Evolutionary conservation across 1,140 invertebrate genomes (phyloP).

Genomic region (Listronotus oregonensis): DNA sequence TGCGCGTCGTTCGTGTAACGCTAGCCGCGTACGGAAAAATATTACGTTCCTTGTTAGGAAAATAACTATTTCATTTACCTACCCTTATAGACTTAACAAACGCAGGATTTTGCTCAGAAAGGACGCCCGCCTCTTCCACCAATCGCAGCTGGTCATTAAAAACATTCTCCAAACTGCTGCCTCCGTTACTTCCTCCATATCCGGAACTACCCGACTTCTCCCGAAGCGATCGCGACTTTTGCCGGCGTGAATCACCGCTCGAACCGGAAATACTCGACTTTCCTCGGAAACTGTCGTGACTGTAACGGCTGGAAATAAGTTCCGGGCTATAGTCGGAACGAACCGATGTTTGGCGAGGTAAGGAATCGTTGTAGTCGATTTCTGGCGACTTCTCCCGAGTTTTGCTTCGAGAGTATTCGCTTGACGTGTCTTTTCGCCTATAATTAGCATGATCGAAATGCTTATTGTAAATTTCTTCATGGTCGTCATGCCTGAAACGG

Average conservation of each 20-base stretch:
- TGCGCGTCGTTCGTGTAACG: too few relatives aligned
- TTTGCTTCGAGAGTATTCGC: conserved; percentile 5
- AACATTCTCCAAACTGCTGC: conserved; percentile 41
- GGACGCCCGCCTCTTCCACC: conserved; percentile 41
- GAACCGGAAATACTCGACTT: conserved; percentile 2
- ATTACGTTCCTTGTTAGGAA: too few relatives aligned
- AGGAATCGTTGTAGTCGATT: conserved; percentile 29
- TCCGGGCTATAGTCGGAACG: neutral
- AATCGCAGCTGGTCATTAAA: conserved; percentile 42
- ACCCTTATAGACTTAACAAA: conserved; percentile 51
- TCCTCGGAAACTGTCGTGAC: neutral
- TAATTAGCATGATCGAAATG: neutral
- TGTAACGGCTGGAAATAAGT: neutral
- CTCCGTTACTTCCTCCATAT: conserved; percentile 48
- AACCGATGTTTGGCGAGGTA: neutral
- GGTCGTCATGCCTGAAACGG: neutral
- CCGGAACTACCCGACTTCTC: conserved; percentile 51
- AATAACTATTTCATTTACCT: conserved; percentile 19
- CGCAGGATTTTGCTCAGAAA: conserved; percentile 51
- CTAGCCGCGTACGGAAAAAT: too few relatives aligned
- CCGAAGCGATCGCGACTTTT: conserved; percentile 20
- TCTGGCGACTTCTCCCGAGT: conserved; percentile 38
- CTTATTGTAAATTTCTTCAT: too few relatives aligned
- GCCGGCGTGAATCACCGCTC: neutral
- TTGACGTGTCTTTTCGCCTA: neutral